Percentiles rank a stretch among this genome's conserved stretches.
Evolutionary conservation across 2,888 invertebrate genomes (phyloP).

Genomic region (Hecatera dysodea): DNA sequence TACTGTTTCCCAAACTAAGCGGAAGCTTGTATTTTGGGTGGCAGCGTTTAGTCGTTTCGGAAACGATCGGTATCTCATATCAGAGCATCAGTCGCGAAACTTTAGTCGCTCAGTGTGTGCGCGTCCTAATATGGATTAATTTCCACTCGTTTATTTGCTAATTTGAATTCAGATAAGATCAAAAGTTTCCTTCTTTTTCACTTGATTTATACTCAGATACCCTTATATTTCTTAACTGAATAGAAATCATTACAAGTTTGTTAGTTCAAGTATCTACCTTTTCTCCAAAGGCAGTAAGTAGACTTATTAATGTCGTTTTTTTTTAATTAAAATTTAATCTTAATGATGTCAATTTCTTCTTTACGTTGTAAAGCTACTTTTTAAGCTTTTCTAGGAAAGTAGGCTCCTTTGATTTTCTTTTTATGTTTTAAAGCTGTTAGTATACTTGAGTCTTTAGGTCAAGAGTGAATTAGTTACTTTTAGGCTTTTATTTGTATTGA

Average conservation of each 20-base stretch:
- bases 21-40: too few species aligned
- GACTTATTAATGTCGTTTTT: constrained; percentile 4
- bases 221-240: constrained; percentile 33
- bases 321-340: not conserved
- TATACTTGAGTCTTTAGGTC: not conserved
- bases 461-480: too few species aligned
- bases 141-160: constrained; percentile 28
- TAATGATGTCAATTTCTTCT: constrained; percentile 15
- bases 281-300: constrained; percentile 1
- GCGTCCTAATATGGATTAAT: constrained; percentile 1
- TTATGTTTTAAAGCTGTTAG: too few species aligned
- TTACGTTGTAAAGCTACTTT: not conserved
- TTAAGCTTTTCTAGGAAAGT: not conserved
- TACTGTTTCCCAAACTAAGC: too few species aligned
- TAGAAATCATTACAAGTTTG: constrained; percentile 27
- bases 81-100: not conserved
- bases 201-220: not conserved
- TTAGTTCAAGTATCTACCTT: constrained; percentile 1
- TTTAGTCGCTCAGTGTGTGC: constrained; percentile 3
- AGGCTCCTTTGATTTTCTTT: too few species aligned
- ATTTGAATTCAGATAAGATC: constrained; percentile 31
- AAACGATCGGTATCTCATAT: not conserved
- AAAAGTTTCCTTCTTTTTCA: constrained; percentile 36
- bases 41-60: too few species aligned
- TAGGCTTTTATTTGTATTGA: too few species aligned